Evolutionary conservation across 2,888 invertebrate species (phyloP).

Genomic region (Pomacea canaliculata): DNA sequence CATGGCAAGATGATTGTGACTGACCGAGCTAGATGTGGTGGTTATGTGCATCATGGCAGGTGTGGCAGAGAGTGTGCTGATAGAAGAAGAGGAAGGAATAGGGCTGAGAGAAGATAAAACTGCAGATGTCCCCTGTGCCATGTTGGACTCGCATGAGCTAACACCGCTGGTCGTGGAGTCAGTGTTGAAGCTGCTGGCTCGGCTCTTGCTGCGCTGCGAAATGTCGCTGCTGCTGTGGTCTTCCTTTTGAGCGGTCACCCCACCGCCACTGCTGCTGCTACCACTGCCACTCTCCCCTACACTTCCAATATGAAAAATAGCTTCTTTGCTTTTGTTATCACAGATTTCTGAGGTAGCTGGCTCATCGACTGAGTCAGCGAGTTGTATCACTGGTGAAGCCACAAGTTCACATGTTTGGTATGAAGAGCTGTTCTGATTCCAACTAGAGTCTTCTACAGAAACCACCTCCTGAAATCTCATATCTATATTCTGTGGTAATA

Average conservation of each 20-base stretch:
- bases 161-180: conserved; percentile 85
- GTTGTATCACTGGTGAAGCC: conserved; percentile 32
- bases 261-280: conserved; percentile 23
- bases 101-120: conserved; percentile 78
- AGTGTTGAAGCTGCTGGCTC: conserved; percentile 75
- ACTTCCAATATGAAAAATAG: conserved; percentile 10
- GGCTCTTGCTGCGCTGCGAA: conserved; percentile 70
- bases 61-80: conserved; percentile 40
- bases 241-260: conserved; percentile 17
- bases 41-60: not conserved
- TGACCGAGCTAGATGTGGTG: conserved; percentile 10
- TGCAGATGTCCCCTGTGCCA: conserved; percentile 32
- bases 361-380: conserved; percentile 29
- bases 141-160: conserved; percentile 82
- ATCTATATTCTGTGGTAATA: conserved; percentile 9
- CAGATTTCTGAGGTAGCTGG: conserved; percentile 29
- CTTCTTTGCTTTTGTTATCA: conserved; percentile 22
- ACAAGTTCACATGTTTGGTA: conserved; percentile 25
- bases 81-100: conserved; percentile 83
- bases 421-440: conserved; percentile 3
- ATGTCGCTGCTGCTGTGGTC: conserved; percentile 62
- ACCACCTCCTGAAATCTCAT: not conserved
- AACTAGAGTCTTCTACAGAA: not conserved
- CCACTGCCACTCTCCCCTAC: conserved; percentile 11
- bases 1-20: conserved; percentile 40